These are phyloP conservation scores for Microhierax caerulescens DNA, from an alignment of 2,797 vertebrate species.

Conservation along the genomic window DNA sequence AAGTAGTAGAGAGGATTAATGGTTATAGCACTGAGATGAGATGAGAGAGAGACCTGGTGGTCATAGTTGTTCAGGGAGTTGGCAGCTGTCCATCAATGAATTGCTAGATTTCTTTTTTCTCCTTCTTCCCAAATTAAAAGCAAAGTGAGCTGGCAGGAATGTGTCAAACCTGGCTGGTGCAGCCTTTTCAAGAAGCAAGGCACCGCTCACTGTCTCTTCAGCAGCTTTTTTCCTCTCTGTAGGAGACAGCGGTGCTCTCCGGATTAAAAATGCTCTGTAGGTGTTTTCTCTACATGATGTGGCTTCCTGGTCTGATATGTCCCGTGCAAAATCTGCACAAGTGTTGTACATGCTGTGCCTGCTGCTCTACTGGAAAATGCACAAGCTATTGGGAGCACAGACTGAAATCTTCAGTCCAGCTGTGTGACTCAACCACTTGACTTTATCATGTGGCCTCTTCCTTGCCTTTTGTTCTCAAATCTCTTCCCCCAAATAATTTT, in stretches of 20 bases:
- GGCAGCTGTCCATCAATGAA: neutral
- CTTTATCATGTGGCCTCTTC: neutral
- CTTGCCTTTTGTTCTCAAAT: neutral
- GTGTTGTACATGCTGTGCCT: neutral
- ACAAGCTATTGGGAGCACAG: neutral
- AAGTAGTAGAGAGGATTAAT: neutral
- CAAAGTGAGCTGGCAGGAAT: neutral
- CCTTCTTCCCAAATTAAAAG: neutral
- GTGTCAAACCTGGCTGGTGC: neutral
- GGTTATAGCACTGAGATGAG: neutral
- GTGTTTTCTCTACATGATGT: neutral
- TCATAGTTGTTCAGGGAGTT: neutral
- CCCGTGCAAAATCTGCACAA: neutral
- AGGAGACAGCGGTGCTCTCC: neutral
- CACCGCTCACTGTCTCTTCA: neutral
- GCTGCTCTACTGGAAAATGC: neutral
- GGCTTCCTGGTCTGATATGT: neutral
- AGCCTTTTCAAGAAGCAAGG: neutral
- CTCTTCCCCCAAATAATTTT: neutral
- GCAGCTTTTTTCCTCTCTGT: neutral
- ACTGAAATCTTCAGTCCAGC: neutral
- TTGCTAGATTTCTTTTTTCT: neutral
- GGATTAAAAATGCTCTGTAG: neutral
- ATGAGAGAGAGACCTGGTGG: neutral
- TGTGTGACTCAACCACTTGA: neutral